phyloP scores from a whole-genome alignment of 2,888 invertebrate genomes.

The Thera britannica region DNA sequence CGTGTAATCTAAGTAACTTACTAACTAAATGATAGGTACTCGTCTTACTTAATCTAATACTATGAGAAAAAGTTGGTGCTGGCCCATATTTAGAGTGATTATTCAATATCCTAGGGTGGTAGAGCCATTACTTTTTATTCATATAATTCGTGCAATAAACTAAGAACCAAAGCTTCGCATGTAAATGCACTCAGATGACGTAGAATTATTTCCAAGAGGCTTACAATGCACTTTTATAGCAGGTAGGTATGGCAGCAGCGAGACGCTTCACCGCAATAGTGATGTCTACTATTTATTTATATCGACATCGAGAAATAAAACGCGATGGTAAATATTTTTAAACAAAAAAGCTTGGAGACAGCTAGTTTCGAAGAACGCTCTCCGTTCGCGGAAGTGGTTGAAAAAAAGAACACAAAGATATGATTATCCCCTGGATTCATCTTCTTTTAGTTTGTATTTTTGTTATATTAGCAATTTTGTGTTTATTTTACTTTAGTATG shows the following conservation, averaged over 20 bases:
- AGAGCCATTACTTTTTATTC: neutral
- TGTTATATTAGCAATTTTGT: neutral
- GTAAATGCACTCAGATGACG: slow-evolving; percentile 59
- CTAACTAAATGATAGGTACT: too few relatives aligned
- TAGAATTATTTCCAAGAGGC: slow-evolving; percentile 69
- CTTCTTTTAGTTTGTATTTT: neutral
- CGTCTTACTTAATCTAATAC: too few relatives aligned
- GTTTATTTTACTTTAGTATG: too few relatives aligned
- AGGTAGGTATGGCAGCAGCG: slow-evolving; percentile 65
- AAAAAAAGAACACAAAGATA: slow-evolving; percentile 24
- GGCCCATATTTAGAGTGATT: neutral
- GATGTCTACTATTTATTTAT: slow-evolving; percentile 42
- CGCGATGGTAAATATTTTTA: neutral
- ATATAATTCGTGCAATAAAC: slow-evolving; percentile 12
- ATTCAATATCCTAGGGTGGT: neutral
- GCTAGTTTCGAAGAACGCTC: slow-evolving; percentile 23
- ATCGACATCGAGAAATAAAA: slow-evolving; percentile 34
- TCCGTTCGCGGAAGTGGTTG: slow-evolving; percentile 29
- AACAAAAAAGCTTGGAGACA: slow-evolving; percentile 16
- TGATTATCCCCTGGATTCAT: neutral
- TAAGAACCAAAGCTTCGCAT: slow-evolving; percentile 33
- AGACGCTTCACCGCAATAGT: slow-evolving; percentile 59
- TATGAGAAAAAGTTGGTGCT: too few relatives aligned
- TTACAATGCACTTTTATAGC: slow-evolving; percentile 78
- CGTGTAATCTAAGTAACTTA: too few relatives aligned